Evolutionary conservation across 1,140 invertebrate species (phyloP), one percentile per base, ranked within the genome.

Genomic region (Caenorhabditis remanei): DNA sequence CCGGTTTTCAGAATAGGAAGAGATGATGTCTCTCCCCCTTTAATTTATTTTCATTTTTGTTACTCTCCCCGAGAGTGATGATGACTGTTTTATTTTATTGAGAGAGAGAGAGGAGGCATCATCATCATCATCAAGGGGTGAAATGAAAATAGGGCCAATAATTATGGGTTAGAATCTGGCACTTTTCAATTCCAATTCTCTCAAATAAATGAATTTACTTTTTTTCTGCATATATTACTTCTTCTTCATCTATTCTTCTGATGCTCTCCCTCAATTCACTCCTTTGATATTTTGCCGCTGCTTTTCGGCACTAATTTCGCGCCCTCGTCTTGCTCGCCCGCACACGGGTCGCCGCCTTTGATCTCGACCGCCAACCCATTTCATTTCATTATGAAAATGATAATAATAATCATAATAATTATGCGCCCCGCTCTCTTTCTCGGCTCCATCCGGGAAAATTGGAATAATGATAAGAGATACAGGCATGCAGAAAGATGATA

Each of bases 331-430:
- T 32, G 32, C 32, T 32, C 32, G 32, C 32, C 32, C 32, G 32
- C 32, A 32, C 32, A 11, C 43, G 41, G 83, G 13, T 53, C 50
- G 48, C 11, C 32, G 63, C 84, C 48, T 55, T 87, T 61, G 41
- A 50, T 65, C 83, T 56, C 32, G 4, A 65, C 53, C 24, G 21
- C 55, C 21, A 16, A 16, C 16, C 50, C 13, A 16, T 16, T 11
- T 24, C 40, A n/a, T 53, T 46, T 55, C 48, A 46, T 50, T 86
- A 53, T 50, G 56, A n/a, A 41, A 53, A 53, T 53, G 50, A 79
- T 79, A 50, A 79, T 79, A 21, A 79, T 79, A 50, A 79, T 71
- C 43, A 71, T 50, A 79, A 79, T 79, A 50, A 79, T 79, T 50
- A 79, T 79, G 67, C 67, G 63, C 14, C 58, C 9, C 50, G 50